Conservation (phyloP, 2,888 invertebrate genomes). For the Eristalis pertinax region DNA sequence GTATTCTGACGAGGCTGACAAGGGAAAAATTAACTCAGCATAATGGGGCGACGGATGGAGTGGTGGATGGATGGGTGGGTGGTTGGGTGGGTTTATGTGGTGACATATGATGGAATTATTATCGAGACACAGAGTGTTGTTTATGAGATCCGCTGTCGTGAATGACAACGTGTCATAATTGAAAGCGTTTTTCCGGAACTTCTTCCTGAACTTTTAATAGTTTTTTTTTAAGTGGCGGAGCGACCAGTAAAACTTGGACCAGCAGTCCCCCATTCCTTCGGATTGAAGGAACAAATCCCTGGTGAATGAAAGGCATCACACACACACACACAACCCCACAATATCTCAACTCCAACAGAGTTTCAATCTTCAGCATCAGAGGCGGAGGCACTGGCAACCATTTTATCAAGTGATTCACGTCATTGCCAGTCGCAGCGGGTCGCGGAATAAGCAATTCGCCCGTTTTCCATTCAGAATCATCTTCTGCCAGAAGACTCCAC, state of each 20-base stretch:
- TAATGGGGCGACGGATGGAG: no score
- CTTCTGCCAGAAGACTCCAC: neutral
- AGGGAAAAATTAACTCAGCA: conserved; percentile 54
- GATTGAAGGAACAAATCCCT: neutral
- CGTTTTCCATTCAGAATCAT: conserved; percentile 2
- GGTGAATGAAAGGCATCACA: no score
- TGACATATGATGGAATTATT: conserved; percentile 59
- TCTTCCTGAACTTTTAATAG: neutral
- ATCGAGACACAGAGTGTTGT: conserved; percentile 23
- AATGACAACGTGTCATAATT: conserved; percentile 13
- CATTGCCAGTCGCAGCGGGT: neutral
- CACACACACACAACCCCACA: neutral
- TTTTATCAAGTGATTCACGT: neutral
- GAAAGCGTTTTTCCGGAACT: neutral
- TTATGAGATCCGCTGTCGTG: conserved; percentile 13
- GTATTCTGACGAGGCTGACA: conserved; percentile 45
- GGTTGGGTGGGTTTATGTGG: neutral
- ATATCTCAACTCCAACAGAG: neutral
- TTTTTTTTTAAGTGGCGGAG: neutral
- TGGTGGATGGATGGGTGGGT: neutral
- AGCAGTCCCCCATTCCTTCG: no score
- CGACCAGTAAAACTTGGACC: no score
- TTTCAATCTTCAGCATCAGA: neutral
- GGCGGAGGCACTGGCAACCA: neutral
- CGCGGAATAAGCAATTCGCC: conserved; percentile 13